Conservation (phyloP, 2,113 vertebrate genomes). For the Thryonomys swinderianus region DNA sequence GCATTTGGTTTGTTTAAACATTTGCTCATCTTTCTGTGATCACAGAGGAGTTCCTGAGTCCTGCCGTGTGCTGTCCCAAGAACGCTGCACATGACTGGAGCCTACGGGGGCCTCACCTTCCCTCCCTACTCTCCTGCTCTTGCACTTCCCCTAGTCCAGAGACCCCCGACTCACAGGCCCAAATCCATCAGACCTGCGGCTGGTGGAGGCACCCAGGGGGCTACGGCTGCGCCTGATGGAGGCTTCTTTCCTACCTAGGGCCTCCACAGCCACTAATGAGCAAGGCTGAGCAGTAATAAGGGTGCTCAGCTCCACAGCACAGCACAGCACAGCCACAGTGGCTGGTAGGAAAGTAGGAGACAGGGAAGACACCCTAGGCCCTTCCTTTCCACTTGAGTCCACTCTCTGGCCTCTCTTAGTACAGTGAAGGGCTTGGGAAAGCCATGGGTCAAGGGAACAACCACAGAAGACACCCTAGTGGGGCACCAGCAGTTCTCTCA, state of each 20-base stretch:
- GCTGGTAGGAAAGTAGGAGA: conserved; percentile 1
- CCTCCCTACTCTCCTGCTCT: neutral
- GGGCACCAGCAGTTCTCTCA: neutral
- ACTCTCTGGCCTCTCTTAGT: neutral
- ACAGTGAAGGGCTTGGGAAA: neutral
- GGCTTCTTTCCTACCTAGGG: conserved; percentile 40
- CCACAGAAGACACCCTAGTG: neutral
- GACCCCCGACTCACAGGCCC: conserved; percentile 1
- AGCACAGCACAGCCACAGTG: conserved; percentile 64
- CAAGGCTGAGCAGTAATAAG: conserved; percentile 75
- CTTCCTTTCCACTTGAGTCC: neutral
- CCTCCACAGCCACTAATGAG: conserved; percentile 71
- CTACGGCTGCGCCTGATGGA: neutral
- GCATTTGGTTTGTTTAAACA: conserved; percentile 65
- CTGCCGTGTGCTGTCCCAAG: conserved; percentile 8
- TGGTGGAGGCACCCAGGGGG: neutral
- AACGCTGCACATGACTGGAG: neutral
- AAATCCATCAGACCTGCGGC: neutral
- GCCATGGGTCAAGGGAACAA: neutral
- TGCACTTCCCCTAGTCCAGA: neutral
- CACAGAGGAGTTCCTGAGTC: conserved; percentile 10
- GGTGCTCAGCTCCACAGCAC: conserved; percentile 59
- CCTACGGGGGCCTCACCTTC: neutral
- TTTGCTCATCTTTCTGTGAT: conserved; percentile 53
- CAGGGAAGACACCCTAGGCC: conserved; percentile 33